Evolutionary conservation across 2,888 invertebrate genomes (phyloP).

Genomic region (Cephus rjabovi): DNA sequence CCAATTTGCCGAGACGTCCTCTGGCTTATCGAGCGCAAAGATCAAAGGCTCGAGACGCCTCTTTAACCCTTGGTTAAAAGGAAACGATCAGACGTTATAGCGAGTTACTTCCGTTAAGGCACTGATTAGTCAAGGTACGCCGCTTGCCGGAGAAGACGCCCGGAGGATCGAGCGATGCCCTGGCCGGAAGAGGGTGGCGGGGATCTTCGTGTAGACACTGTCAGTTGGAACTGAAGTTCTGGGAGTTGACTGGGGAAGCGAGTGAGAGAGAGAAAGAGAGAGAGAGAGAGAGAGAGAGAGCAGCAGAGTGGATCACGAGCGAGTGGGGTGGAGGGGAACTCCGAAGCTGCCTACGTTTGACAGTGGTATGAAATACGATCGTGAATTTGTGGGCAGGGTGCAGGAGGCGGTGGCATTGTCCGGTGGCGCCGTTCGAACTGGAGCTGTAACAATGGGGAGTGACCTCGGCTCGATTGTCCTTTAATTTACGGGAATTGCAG

Average conservation of each 20-base stretch:
- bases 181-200: not conserved
- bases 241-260: not conserved
- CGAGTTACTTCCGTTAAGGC: not conserved
- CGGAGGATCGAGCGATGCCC: not conserved
- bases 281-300: not conserved
- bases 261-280: not conserved
- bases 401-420: constrained; percentile 37
- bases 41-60: constrained; percentile 37
- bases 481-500: constrained; percentile 60
- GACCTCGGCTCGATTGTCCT: constrained; percentile 60
- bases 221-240: not conserved
- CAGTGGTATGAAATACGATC: constrained; percentile 57
- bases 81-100: not conserved
- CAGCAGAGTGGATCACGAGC: not conserved
- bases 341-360: constrained; percentile 39
- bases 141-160: too few species aligned
- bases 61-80: not conserved
- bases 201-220: not conserved
- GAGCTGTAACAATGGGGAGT: constrained; percentile 53
- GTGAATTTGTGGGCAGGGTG: constrained; percentile 30
- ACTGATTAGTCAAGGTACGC: too few species aligned
- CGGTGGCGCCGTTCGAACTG: constrained; percentile 45
- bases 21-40: constrained; percentile 24
- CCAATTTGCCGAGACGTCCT: constrained; percentile 26
- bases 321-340: constrained; percentile 8